phyloP scores from a whole-genome alignment of 2,797 vertebrate species.

The Acrocephalus scirpaceus region DNA sequence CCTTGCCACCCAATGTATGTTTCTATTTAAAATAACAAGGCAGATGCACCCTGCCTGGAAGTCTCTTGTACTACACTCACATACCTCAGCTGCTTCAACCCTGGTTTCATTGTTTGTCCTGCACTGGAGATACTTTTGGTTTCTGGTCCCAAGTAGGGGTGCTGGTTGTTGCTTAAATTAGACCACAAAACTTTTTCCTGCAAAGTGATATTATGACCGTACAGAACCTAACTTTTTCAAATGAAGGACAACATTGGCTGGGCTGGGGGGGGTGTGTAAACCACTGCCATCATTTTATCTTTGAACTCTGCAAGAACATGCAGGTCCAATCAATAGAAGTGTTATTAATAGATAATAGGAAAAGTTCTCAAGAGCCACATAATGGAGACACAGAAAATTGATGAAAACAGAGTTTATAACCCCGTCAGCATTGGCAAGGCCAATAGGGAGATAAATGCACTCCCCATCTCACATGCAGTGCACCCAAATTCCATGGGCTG shows the following conservation, averaged over 20 bases:
- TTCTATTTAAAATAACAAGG: background rate
- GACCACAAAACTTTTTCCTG: background rate
- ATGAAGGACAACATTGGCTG: background rate
- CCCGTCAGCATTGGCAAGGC: background rate
- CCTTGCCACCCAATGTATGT: background rate
- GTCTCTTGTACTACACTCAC: background rate
- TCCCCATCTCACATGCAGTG: background rate
- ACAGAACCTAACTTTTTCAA: background rate
- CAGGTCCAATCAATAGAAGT: background rate
- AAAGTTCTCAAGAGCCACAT: slow-evolving; percentile 2
- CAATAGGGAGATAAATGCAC: background rate
- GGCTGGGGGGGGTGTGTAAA: background rate
- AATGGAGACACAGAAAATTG: background rate
- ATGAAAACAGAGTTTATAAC: background rate
- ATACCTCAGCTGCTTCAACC: background rate
- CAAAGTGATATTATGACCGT: background rate
- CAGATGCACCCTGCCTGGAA: background rate
- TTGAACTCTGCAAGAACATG: background rate
- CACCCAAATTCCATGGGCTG: background rate
- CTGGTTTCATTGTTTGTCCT: rapidly evolving
- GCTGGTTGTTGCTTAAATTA: background rate
- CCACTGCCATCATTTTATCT: background rate
- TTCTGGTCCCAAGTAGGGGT: background rate
- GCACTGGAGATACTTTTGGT: background rate
- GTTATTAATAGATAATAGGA: slow-evolving; percentile 26